phyloP scores from a whole-genome alignment of 2,888 invertebrate genomes.

The Nemurella pictetii region DNA sequence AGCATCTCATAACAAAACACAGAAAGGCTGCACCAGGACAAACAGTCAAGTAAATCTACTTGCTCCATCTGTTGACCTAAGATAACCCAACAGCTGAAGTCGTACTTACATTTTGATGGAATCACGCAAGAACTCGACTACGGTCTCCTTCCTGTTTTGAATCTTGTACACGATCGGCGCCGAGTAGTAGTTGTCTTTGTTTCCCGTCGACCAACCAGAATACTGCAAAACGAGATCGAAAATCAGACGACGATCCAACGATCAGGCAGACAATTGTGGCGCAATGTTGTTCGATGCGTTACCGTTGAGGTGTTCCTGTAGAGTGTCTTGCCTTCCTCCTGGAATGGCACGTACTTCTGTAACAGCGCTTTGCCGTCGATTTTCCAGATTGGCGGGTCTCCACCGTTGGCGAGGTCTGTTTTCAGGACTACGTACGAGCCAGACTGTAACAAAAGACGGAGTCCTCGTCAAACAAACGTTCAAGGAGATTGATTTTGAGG shows the following conservation, averaged over 20 bases:
- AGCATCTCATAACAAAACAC: no score
- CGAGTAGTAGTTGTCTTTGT: conserved; percentile 62
- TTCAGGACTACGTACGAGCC: conserved; percentile 68
- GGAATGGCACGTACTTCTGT: conserved; percentile 68
- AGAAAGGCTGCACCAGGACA: background rate
- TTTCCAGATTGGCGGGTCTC: conserved; percentile 68
- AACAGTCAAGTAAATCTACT: background rate
- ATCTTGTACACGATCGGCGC: conserved; percentile 58
- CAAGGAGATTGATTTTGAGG: background rate
- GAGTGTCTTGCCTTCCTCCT: conserved; percentile 59
- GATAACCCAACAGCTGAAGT: background rate
- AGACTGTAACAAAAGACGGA: conserved; percentile 54
- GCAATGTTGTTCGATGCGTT: conserved; percentile 46
- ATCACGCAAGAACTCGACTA: conserved; percentile 55
- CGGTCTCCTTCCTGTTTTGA: conserved; percentile 55
- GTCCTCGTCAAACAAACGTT: no score
- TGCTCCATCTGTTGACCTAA: background rate
- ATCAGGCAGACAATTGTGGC: background rate
- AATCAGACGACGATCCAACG: background rate
- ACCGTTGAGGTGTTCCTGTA: conserved; percentile 67
- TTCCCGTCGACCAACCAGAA: conserved; percentile 64
- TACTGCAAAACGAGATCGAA: conserved; percentile 54
- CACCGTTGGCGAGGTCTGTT: conserved; percentile 64
- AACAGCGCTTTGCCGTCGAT: conserved; percentile 68
- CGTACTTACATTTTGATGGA: conserved; percentile 41